Evolutionary conservation across 2,113 vertebrate genomes (phyloP), one percentile per base, ranked within the genome.

Genomic region (Ifrita kowaldi): DNA sequence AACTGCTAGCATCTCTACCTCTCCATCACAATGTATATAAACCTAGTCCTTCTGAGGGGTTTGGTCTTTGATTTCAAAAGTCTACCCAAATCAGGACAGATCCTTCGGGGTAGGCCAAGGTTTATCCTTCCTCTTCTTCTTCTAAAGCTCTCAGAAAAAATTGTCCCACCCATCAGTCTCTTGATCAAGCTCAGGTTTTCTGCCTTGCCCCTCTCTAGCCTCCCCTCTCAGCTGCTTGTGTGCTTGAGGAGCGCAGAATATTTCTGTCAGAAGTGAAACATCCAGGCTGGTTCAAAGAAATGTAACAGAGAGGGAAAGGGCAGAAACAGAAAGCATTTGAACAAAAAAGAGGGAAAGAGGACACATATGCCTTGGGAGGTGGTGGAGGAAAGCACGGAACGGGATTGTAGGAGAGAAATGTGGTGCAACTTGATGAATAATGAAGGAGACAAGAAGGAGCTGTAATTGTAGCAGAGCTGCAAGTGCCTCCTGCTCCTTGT

Each of bases 311-410:
- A 71, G 10, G 21, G 26, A 86, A 79, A 90, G 32, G 13, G 16
- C 52, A 73, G 75, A 57, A 74, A 26, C 3, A 69, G 33, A 52
- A 65, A 53, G 9, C 37, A 23, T 15, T 47, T 41, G 21, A 32
- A 23, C 18, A 20, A 30, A 82, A 63, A 59, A 35, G n/a, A n/a
- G 24, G 32, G 41, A 32, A 42, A 71, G 14, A 47, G 28, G 59
- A 49, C 30, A 49, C 0, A 0, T 16, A 3, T 28, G 32, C 22
- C 41, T 65, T 49, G 39, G 47, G 56, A 53, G 16, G 16, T n/a
- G 19, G 33, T 23, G 30, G 16, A 60, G 21, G 32, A 11, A 76
- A 78, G 46, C 24, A 56, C 2, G 1, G 27, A 27, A 15, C 5
- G 19, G 24, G 28, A 44, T 65, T 69, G 17, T 6, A 74, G 55